Evolutionary conservation across 2,888 invertebrate genomes (phyloP).

Genomic region (Eupeodes luniger): DNA sequence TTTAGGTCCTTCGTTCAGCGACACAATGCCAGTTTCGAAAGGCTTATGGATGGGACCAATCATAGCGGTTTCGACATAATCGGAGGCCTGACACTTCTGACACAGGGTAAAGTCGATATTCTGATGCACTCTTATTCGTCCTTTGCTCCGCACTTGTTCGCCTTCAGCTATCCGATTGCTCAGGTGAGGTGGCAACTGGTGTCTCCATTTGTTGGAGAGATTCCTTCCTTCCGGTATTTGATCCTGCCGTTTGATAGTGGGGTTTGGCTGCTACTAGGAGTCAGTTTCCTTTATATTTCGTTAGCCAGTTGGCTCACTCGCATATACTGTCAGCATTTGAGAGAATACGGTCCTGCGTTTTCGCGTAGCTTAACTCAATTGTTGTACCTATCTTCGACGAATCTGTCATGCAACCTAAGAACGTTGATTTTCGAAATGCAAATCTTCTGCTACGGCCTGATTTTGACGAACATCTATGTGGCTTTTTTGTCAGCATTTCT

Average conservation of each 20-base stretch:
- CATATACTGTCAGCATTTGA: background rate
- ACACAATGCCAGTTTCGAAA: constrained; percentile 56
- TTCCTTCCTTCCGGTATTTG: constrained; percentile 44
- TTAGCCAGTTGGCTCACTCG: constrained; percentile 16
- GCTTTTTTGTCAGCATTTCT: constrained; percentile 64
- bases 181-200: constrained; percentile 47
- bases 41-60: background rate
- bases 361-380: constrained; percentile 43
- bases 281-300: constrained; percentile 53
- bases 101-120: constrained; percentile 57
- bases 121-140: constrained; percentile 55
- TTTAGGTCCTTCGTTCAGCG: constrained; percentile 56
- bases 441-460: constrained; percentile 55
- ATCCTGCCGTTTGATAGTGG: constrained; percentile 43
- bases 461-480: constrained; percentile 59
- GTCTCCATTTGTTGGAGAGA: constrained; percentile 54
- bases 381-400: constrained; percentile 46
- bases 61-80: constrained; percentile 45
- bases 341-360: constrained; percentile 56
- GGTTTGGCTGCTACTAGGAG: constrained; percentile 49
- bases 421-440: constrained; percentile 57
- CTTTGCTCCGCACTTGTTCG: constrained; percentile 27
- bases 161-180: constrained; percentile 64
- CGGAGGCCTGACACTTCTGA: constrained; percentile 27
- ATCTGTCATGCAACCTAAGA: constrained; percentile 1